A percentile compares a stretch with the other conserved stretches of the same genome.
Conservation (phyloP, 2,113 vertebrate genomes). For the Chamaea fasciata region DNA sequence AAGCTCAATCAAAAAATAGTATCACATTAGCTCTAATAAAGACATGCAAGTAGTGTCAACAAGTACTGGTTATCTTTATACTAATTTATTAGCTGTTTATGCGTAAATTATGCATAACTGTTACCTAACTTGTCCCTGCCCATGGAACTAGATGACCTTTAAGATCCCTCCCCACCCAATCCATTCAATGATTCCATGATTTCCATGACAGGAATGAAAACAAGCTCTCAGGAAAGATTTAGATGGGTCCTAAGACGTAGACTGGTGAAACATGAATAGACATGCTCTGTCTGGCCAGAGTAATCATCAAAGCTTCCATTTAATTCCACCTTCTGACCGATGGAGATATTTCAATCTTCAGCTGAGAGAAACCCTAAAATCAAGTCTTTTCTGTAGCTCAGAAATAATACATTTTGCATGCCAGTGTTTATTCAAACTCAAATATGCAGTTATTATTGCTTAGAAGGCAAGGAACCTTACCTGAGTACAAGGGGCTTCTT, state of each 20-base stretch:
- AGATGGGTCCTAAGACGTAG: neutral
- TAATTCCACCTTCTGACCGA: neutral
- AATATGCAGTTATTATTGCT: neutral
- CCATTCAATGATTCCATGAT: neutral
- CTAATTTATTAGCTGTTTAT: neutral
- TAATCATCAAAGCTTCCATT: neutral
- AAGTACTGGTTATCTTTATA: neutral
- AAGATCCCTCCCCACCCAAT: neutral
- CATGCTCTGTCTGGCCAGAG: neutral
- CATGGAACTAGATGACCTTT: neutral
- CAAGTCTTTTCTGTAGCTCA: neutral
- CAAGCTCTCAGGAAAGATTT: neutral
- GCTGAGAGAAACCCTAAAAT: neutral
- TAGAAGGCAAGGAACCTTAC: neutral
- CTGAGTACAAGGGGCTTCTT: neutral
- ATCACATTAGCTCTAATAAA: neutral
- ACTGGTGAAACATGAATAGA: neutral
- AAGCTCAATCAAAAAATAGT: neutral
- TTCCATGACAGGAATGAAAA: neutral
- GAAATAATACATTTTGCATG: neutral
- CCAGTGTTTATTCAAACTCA: neutral
- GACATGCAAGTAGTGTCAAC: neutral
- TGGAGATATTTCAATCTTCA: neutral
- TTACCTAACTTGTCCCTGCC: neutral
- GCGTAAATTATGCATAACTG: neutral